Base-by-base conservation (phyloP, 2,888 invertebrate genomes). In the Mechanitis mazaeus region DNA sequence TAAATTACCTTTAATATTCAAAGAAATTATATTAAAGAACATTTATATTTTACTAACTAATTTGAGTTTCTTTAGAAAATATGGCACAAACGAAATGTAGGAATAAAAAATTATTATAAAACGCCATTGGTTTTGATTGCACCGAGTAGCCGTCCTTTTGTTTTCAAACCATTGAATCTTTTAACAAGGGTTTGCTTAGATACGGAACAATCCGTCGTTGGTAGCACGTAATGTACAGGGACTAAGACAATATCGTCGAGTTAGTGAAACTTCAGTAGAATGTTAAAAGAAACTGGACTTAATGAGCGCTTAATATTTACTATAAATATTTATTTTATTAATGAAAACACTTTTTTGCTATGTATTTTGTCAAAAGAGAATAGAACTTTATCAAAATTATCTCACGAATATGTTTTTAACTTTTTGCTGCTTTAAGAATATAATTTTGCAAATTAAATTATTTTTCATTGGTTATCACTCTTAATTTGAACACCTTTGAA, bases 181-280 rank as follows among this genome's bases (percentile, higher is more conserved):
- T 56, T 54, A 54, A 50, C 42, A 60, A 56, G 53, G 64, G 50
- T 54, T 60, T 45, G 46, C 55, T 58, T 59, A 61, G 61, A 60
- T 64, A 56, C 56, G 66, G 63, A 68, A 59, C 55, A 74, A 76
- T 80, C 83, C 79, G 81, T 86, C 84, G 73, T 72, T 66, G 71
- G 69, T 71, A 72, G 75, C 74, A 75, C 74, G 67, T 71, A 71
- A 77, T 76, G 73, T 87, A 88, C 88, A 89, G 88, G 88, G 88
- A 88, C 80, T 79, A 80, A 75, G 88, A 89, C 88, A 89, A 89
- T 89, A 89, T 78, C 74, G 74, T 78, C 78, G 72, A 64, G 71
- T 69, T 78, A 76, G 67, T 71, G 63, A 71, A 64, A 53, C 61
- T 66, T 57, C 58, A 54, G 56, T 68, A 66, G 67, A 56, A 58